A percentile compares a stretch with the other conserved stretches of the same genome.
phyloP scores from a whole-genome alignment of 2,888 invertebrate genomes.

The Lasioglossum vierecki region DNA sequence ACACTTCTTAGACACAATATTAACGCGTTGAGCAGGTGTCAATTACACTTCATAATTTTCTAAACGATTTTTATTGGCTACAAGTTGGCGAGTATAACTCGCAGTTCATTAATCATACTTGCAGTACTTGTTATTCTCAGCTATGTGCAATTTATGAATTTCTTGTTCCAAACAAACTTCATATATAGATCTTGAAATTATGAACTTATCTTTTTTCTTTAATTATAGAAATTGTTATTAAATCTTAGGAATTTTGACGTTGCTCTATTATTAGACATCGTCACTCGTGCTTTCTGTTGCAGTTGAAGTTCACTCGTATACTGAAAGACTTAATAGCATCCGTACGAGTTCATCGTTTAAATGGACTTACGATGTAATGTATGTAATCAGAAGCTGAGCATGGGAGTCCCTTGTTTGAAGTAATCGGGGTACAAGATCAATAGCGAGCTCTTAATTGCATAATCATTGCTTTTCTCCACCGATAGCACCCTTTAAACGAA shows the following conservation, averaged over 20 bases:
- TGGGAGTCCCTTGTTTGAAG: constrained; percentile 22
- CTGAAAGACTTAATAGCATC: constrained; percentile 17
- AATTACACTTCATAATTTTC: neutral
- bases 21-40: too few relatives aligned
- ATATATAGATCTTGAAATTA: neutral
- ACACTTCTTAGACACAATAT: too few relatives aligned
- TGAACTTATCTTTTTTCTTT: neutral
- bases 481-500: neutral
- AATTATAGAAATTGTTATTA: neutral
- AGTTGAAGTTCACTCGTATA: constrained; percentile 14
- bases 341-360: constrained; percentile 24
- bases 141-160: neutral
- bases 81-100: neutral
- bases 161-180: neutral
- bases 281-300: neutral
- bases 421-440: constrained; percentile 43
- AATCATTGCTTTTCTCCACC: constrained; percentile 17
- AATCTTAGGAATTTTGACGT: neutral
- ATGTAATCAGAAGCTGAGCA: neutral
- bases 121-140: neutral
- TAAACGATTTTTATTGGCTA: neutral
- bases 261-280: neutral
- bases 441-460: constrained; percentile 1
- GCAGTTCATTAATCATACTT: neutral
- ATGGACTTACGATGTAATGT: constrained; percentile 10